A percentile compares a stretch with the other conserved stretches of the same genome.
phyloP scores from a whole-genome alignment of 2,888 invertebrate species.

The Brachypalpus laphriformis region DNA sequence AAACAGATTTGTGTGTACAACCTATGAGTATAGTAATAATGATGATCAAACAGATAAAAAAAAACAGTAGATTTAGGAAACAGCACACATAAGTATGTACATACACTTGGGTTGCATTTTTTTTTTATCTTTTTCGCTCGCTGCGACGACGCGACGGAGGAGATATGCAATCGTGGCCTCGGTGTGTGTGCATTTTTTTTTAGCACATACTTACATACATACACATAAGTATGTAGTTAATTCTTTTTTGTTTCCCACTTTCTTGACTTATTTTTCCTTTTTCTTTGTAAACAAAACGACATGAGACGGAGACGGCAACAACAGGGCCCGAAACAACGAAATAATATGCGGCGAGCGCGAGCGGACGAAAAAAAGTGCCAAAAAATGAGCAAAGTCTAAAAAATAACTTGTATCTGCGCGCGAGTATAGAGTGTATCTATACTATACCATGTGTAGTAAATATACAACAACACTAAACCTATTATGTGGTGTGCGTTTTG shows the following conservation, averaged over 20 bases:
- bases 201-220: conserved; percentile 53
- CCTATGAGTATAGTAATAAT: conserved; percentile 34
- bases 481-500: conserved; percentile 74
- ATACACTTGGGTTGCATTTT: conserved; percentile 51
- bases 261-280: conserved; percentile 49
- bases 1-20: conserved; percentile 34
- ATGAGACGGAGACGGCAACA: conserved; percentile 51
- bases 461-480: conserved; percentile 72
- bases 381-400: conserved; percentile 73
- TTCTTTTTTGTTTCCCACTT: conserved; percentile 58
- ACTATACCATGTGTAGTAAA: conserved; percentile 64
- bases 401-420: conserved; percentile 73
- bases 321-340: conserved; percentile 45
- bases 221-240: conserved; percentile 15
- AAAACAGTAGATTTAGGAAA: conserved; percentile 62
- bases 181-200: conserved; percentile 61
- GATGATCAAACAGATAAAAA: conserved; percentile 38
- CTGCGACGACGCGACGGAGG: conserved; percentile 29
- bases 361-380: conserved; percentile 63
- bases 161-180: conserved; percentile 67
- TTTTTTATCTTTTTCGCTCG: conserved; percentile 53
- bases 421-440: conserved; percentile 67
- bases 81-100: conserved; percentile 31
- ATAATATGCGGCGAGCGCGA: conserved; percentile 55
- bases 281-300: conserved; percentile 72